Conservation (phyloP, 2,797 vertebrate genomes). For the Prionace glauca region DNA sequence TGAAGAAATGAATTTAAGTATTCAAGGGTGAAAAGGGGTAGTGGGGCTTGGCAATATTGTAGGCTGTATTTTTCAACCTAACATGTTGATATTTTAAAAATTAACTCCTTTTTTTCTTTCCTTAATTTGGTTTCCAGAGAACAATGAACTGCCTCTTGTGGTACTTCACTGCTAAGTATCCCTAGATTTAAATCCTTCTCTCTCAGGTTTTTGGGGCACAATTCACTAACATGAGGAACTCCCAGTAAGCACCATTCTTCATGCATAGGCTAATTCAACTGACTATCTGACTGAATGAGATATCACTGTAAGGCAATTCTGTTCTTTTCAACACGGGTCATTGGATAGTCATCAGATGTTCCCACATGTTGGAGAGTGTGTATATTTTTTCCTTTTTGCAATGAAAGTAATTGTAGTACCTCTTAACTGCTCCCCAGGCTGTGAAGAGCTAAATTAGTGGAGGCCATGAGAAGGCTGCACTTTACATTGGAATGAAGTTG, state of each 20-base stretch:
- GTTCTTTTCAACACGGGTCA: not conserved
- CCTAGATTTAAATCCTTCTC: not conserved
- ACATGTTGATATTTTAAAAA: not conserved
- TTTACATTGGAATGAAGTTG: conserved; percentile 18
- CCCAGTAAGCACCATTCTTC: not conserved
- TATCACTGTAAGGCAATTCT: not conserved
- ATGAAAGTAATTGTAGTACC: not conserved
- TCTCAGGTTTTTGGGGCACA: conserved; percentile 20
- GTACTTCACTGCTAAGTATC: not conserved
- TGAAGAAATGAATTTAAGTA: not conserved
- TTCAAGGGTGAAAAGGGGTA: conserved; percentile 24
- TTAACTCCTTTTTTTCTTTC: not conserved
- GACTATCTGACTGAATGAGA: not conserved
- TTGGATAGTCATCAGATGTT: not conserved
- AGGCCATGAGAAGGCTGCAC: conserved; percentile 2
- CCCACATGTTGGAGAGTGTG: not conserved
- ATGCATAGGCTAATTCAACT: not conserved
- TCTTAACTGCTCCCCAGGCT: not conserved
- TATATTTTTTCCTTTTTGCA: not conserved
- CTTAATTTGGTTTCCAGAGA: not conserved
- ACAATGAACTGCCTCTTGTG: not conserved
- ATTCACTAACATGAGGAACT: not conserved
- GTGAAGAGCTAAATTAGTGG: not conserved
- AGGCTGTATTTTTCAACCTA: conserved; percentile 15
- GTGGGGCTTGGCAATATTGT: conserved; percentile 32